These are phyloP conservation scores for Agrilus biguttatus DNA, from an alignment of 2,888 invertebrate genomes.

Conservation along the genomic window DNA sequence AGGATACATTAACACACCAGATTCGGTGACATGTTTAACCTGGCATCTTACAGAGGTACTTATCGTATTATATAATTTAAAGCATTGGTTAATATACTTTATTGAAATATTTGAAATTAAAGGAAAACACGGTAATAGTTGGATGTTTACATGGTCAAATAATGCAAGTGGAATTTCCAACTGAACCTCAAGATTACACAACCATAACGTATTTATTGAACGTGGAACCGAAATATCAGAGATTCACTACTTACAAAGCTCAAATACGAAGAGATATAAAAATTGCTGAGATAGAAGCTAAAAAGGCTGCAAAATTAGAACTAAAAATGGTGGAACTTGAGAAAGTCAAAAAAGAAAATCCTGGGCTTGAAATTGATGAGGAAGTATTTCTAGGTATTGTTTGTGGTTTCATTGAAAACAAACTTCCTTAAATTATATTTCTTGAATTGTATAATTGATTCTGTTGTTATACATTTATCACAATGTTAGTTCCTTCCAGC, in stretches of 20 bases:
- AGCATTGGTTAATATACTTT: background rate
- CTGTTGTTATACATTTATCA: constrained; percentile 33
- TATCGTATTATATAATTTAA: background rate
- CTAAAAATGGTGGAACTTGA: constrained; percentile 43
- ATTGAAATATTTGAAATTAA: constrained; percentile 7
- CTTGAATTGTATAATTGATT: too few species aligned
- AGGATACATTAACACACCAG: constrained; percentile 51
- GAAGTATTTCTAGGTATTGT: constrained; percentile 43
- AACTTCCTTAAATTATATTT: too few species aligned
- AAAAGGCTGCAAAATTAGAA: constrained; percentile 36
- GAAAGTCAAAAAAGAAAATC: constrained; percentile 38
- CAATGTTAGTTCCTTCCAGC: constrained; percentile 34
- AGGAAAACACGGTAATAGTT: constrained; percentile 33
- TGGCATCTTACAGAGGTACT: constrained; percentile 48
- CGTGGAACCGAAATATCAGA: constrained; percentile 25
- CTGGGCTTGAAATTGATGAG: constrained; percentile 44
- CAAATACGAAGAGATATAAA: constrained; percentile 43
- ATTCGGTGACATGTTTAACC: constrained; percentile 46
- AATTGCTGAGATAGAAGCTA: constrained; percentile 37
- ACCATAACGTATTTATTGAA: constrained; percentile 31
- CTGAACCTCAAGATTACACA: constrained; percentile 30
- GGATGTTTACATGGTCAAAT: constrained; percentile 43
- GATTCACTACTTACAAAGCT: constrained; percentile 45
- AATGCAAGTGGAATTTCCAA: constrained; percentile 35
- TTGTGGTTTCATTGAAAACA: background rate